Percentiles rank a stretch among this genome's conserved stretches.
Conservation (phyloP, 2,113 vertebrate species). For the Chloropsis hardwickii region DNA sequence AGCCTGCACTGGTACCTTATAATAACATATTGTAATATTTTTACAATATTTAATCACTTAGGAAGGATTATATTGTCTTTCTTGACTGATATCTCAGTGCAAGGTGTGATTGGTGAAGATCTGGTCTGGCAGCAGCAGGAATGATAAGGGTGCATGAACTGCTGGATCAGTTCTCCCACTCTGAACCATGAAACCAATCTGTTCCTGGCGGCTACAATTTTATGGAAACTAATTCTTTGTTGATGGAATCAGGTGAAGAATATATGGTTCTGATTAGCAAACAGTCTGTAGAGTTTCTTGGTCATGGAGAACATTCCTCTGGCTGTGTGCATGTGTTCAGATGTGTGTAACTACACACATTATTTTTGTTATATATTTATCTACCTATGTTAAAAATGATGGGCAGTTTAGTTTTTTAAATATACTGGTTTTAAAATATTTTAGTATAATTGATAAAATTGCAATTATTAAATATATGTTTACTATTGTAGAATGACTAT, state of each 20-base stretch:
- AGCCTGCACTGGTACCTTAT: neutral
- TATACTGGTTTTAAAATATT: neutral
- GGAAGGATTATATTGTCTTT: neutral
- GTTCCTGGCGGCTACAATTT: neutral
- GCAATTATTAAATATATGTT: neutral
- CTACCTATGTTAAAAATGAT: neutral
- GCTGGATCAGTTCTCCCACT: neutral
- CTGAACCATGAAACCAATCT: constrained; percentile 33
- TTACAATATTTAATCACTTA: neutral
- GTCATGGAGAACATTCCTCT: neutral
- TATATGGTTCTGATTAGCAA: constrained; percentile 27
- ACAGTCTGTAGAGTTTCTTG: neutral
- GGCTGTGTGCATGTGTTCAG: neutral
- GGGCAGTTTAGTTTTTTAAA: neutral
- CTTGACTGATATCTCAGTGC: neutral
- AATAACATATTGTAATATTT: neutral
- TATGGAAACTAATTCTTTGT: constrained; percentile 37
- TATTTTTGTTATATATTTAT: too few species aligned
- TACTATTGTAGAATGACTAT: neutral
- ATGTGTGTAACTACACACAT: neutral
- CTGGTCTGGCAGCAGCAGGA: neutral
- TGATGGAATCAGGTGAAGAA: constrained; percentile 35
- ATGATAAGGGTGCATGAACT: neutral
- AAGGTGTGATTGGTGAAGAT: neutral
- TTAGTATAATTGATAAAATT: neutral